Conservation (phyloP, 2,888 invertebrate genomes). For the Mimumesa dahlbomi region DNA sequence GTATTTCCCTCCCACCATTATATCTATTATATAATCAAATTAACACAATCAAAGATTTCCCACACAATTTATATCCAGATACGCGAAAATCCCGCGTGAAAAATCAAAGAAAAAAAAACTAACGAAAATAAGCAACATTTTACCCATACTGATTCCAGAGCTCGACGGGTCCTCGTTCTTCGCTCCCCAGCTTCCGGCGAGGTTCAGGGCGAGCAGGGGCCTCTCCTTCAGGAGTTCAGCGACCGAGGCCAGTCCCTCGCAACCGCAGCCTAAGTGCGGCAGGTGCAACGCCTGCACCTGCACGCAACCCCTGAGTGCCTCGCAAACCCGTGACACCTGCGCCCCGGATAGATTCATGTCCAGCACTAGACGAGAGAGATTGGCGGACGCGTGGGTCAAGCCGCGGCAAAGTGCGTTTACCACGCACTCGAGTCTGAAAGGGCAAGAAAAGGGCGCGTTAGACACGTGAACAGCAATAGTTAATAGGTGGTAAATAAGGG, state of each 20-base stretch:
- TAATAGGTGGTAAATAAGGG: no score
- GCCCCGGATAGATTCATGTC: constrained; percentile 82
- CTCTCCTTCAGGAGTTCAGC: constrained; percentile 81
- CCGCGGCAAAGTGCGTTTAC: constrained; percentile 81
- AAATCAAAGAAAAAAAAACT: no score
- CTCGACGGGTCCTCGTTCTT: constrained; percentile 82
- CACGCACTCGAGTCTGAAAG: constrained; percentile 81
- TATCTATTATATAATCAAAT: no score
- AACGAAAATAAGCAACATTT: constrained; percentile 64
- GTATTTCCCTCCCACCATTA: no score
- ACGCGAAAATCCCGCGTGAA: no score
- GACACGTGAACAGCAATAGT: no score
- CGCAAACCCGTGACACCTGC: constrained; percentile 82
- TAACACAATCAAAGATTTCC: no score
- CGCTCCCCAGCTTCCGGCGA: constrained; percentile 82
- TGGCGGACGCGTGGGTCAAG: constrained; percentile 73
- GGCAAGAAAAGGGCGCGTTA: no score
- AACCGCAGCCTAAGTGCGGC: constrained; percentile 82
- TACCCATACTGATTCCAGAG: constrained; percentile 81
- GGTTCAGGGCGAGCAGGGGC: constrained; percentile 81
- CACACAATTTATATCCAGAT: no score
- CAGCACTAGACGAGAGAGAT: constrained; percentile 81
- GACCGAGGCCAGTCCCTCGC: constrained; percentile 81
- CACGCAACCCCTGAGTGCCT: constrained; percentile 81
- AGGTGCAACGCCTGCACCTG: constrained; percentile 82